Evolutionary conservation across 2,888 invertebrate genomes (phyloP).

Genomic region (Lathronympha strigana): DNA sequence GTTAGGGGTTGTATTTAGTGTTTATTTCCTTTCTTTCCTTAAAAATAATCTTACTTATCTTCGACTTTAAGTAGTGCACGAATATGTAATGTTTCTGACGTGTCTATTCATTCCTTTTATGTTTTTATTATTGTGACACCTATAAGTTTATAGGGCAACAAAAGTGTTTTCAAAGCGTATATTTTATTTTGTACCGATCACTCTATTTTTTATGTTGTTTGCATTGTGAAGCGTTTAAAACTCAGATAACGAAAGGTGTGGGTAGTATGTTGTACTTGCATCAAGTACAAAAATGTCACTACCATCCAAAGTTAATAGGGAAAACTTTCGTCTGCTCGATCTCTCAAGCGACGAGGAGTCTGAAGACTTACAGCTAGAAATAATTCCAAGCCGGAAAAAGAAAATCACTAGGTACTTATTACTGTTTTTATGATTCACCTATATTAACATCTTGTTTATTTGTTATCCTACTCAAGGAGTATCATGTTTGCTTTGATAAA

Average conservation of each 20-base stretch:
- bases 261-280: constrained; percentile 67
- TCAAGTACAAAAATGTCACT: constrained; percentile 65
- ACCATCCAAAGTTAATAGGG: constrained; percentile 81
- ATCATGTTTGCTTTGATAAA: too few relatives aligned
- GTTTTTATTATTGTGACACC: constrained; percentile 1
- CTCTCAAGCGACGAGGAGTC: constrained; percentile 86
- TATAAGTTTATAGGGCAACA: not conserved
- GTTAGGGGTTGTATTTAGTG: constrained; percentile 19
- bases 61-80: not conserved
- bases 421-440: not conserved
- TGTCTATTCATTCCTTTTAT: not conserved
- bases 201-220: too few relatives aligned
- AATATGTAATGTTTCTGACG: constrained; percentile 7
- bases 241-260: constrained; percentile 41
- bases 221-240: constrained; percentile 5
- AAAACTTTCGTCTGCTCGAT: constrained; percentile 86
- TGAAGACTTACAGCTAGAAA: constrained; percentile 84
- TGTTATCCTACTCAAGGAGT: too few relatives aligned
- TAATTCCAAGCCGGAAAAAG: constrained; percentile 83
- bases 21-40: constrained; percentile 29
- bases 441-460: too few relatives aligned
- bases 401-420: constrained; percentile 80
- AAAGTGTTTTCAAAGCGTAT: constrained; percentile 1
- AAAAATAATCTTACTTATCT: constrained; percentile 6
- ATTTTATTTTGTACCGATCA: too few relatives aligned